Percentiles rank a stretch among this genome's conserved stretches.
Conservation (phyloP, 2,113 vertebrate genomes). For the Mobula birostris region DNA sequence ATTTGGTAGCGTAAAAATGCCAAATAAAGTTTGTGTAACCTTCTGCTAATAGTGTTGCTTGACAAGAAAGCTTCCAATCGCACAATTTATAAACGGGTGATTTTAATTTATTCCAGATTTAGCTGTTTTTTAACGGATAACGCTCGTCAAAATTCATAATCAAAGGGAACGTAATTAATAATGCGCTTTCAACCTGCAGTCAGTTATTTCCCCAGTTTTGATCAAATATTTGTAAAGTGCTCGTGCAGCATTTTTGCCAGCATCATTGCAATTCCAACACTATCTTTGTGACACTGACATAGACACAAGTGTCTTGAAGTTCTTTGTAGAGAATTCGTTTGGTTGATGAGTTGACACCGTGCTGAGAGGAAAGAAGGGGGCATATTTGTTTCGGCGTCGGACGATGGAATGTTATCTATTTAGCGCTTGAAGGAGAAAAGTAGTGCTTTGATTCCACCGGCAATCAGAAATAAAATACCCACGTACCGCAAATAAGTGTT, state of each 20-base stretch:
- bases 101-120: neutral
- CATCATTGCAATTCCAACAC: neutral
- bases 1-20: neutral
- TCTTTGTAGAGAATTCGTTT: conserved; percentile 49
- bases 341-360: conserved; percentile 61
- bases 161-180: neutral
- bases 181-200: neutral
- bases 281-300: neutral
- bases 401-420: conserved; percentile 66
- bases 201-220: neutral
- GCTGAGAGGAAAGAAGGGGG: conserved; percentile 58
- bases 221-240: neutral
- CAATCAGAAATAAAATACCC: neutral
- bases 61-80: neutral
- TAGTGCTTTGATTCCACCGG: neutral
- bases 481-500: neutral
- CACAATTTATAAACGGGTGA: neutral
- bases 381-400: conserved; percentile 63
- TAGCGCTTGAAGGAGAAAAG: conserved; percentile 55
- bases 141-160: neutral
- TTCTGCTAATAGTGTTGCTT: neutral
- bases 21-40: neutral
- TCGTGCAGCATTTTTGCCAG: neutral
- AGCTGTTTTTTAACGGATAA: neutral
- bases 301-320: neutral